These are phyloP conservation scores for Siphamia tubifer DNA, from an alignment of 2,113 vertebrate species.

Conservation along the genomic window DNA sequence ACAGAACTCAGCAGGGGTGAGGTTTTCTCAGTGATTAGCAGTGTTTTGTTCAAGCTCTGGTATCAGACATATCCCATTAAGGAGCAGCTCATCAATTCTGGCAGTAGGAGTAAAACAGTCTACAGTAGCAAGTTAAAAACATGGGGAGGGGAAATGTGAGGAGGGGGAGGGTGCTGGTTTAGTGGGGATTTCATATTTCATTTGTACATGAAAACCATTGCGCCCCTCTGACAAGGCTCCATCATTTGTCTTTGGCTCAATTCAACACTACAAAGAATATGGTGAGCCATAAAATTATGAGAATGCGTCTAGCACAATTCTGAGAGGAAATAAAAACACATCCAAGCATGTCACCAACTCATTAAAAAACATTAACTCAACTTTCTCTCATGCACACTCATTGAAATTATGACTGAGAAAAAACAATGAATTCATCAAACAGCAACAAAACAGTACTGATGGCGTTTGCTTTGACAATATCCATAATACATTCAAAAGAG, in stretches of 20 bases:
- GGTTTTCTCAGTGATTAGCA: slow-evolving; percentile 66
- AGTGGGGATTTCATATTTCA: slow-evolving; percentile 30
- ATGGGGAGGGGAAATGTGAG: slow-evolving; percentile 28
- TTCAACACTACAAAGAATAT: slow-evolving; percentile 40
- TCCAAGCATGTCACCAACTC: slow-evolving; percentile 17
- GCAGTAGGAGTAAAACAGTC: slow-evolving; percentile 64
- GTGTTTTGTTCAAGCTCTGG: slow-evolving; percentile 57
- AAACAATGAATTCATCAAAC: slow-evolving; percentile 35
- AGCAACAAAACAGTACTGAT: slow-evolving; percentile 41
- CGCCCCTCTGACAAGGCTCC: neutral
- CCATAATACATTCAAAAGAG: slow-evolving; percentile 68
- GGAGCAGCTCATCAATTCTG: slow-evolving; percentile 66
- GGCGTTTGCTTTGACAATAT: slow-evolving; percentile 48
- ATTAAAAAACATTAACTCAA: neutral
- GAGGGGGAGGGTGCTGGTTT: slow-evolving; percentile 47
- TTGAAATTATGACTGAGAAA: slow-evolving; percentile 52
- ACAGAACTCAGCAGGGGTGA: slow-evolving; percentile 35
- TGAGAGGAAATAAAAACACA: slow-evolving; percentile 41
- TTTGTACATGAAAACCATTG: slow-evolving; percentile 22
- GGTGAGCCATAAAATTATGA: slow-evolving; percentile 19
- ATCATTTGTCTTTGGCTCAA: slow-evolving; percentile 72
- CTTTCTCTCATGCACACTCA: neutral
- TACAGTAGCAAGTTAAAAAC: slow-evolving; percentile 73
- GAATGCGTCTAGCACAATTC: slow-evolving; percentile 11
- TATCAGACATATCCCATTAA: slow-evolving; percentile 43